Percentiles rank a stretch among this genome's conserved stretches.
Conservation (phyloP, 2,888 invertebrate genomes). For the Camptogramma bilineatum region DNA sequence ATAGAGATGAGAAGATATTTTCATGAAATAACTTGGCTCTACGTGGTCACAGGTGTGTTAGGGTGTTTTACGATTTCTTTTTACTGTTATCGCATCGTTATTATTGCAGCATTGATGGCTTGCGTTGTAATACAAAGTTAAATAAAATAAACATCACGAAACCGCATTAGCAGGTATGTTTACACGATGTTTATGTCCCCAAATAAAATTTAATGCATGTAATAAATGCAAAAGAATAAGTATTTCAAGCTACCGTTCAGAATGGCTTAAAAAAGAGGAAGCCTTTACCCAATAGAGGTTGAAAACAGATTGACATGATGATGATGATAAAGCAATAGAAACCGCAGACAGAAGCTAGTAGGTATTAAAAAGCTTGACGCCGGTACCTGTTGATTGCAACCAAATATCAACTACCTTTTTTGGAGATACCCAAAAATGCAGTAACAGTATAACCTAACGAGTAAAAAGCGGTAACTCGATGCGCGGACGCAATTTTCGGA, state of each 20-base stretch:
- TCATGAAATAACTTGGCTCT: background rate
- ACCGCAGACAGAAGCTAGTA: background rate
- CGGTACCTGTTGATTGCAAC: constrained; percentile 45
- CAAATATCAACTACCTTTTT: constrained; percentile 53
- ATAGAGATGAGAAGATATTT: too few relatives aligned
- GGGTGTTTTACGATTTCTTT: background rate
- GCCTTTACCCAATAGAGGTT: too few relatives aligned
- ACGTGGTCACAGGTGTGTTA: background rate
- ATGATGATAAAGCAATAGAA: background rate
- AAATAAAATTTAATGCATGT: too few relatives aligned
- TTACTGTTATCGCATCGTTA: background rate
- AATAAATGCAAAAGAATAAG: too few relatives aligned
- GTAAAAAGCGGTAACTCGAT: constrained; percentile 71
- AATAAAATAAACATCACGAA: background rate
- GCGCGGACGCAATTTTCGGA: constrained; percentile 69
- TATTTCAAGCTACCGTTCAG: too few relatives aligned
- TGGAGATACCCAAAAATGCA: constrained; percentile 53
- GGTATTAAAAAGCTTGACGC: constrained; percentile 9
- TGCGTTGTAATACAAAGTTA: background rate
- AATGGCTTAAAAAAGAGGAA: too few relatives aligned
- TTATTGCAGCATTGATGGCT: background rate
- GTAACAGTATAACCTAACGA: constrained; percentile 57
- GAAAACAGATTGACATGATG: too few relatives aligned
- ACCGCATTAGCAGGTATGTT: background rate
- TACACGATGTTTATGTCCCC: too few relatives aligned